A percentile compares a stretch with the other conserved stretches of the same genome.
Evolutionary conservation across 2,113 vertebrate genomes (phyloP).

Genomic region (Amphiprion percula): DNA sequence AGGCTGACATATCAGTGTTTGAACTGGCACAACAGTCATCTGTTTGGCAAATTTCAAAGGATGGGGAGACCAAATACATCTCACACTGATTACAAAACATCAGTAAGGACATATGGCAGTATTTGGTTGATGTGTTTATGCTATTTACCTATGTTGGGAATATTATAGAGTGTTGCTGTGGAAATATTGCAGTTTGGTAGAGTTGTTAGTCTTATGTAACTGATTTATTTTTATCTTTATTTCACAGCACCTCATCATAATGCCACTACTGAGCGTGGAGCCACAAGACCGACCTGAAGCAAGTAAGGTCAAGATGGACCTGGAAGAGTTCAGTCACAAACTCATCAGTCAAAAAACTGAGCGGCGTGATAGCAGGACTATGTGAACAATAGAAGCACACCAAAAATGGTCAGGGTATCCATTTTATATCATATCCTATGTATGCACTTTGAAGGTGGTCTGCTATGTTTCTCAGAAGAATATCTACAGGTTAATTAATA

Average conservation of each 20-base stretch:
- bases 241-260: conserved; percentile 50
- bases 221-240: background rate
- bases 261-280: conserved; percentile 43
- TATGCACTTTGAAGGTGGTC: too few species aligned
- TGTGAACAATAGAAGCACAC: background rate
- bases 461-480: too few species aligned
- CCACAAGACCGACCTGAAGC: conserved; percentile 68
- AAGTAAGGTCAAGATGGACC: background rate
- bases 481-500: too few species aligned
- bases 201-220: background rate
- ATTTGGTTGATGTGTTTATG: background rate
- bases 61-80: too few species aligned
- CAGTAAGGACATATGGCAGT: too few species aligned
- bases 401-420: too few species aligned
- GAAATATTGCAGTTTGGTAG: background rate
- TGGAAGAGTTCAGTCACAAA: background rate
- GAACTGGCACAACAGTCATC: too few species aligned
- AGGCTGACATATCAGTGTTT: too few species aligned
- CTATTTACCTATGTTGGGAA: background rate
- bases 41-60: too few species aligned
- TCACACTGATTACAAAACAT: too few species aligned
- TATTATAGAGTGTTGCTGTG: background rate
- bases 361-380: background rate
- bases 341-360: background rate
- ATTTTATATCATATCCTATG: too few species aligned